These are phyloP conservation scores for Gobius niger DNA, from an alignment of 2,113 vertebrate species.

Conservation along the genomic window DNA sequence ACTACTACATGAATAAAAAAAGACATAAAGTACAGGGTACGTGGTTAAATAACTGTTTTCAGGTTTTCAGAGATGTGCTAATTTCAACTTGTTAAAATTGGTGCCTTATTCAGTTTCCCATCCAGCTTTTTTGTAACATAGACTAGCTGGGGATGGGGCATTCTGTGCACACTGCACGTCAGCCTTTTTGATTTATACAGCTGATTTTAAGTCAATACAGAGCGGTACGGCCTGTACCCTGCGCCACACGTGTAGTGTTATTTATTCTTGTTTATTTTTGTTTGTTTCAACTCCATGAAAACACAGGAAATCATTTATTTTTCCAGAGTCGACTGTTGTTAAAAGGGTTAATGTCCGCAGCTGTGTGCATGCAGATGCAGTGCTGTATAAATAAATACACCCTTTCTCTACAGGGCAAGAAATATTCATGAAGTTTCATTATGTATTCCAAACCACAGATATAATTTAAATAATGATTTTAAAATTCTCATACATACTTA, in stretches of 20 bases:
- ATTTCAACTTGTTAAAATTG: background rate
- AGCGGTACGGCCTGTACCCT: background rate
- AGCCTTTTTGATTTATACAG: constrained; percentile 20
- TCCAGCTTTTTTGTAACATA: background rate
- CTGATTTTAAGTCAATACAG: constrained; percentile 12
- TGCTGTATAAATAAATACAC: constrained; percentile 55
- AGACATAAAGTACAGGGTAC: background rate
- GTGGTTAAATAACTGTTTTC: background rate
- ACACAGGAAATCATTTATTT: background rate
- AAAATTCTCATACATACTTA: constrained; percentile 13
- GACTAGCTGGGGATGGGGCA: background rate
- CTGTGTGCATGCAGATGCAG: constrained; percentile 34
- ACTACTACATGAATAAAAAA: background rate
- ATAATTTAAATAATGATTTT: constrained; percentile 62
- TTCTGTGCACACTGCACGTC: background rate
- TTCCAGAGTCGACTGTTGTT: background rate
- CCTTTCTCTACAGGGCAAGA: constrained; percentile 41
- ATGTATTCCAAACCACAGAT: constrained; percentile 28
- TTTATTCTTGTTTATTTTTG: constrained; percentile 8
- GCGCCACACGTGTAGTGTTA: background rate
- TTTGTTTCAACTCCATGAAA: constrained; percentile 12
- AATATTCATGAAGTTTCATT: constrained; percentile 67
- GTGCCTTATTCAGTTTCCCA: background rate
- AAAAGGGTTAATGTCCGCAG: constrained; percentile 12
- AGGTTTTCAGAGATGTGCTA: background rate